Evolutionary conservation across 2,888 invertebrate species (phyloP).

Genomic region (Piscicola geometra): DNA sequence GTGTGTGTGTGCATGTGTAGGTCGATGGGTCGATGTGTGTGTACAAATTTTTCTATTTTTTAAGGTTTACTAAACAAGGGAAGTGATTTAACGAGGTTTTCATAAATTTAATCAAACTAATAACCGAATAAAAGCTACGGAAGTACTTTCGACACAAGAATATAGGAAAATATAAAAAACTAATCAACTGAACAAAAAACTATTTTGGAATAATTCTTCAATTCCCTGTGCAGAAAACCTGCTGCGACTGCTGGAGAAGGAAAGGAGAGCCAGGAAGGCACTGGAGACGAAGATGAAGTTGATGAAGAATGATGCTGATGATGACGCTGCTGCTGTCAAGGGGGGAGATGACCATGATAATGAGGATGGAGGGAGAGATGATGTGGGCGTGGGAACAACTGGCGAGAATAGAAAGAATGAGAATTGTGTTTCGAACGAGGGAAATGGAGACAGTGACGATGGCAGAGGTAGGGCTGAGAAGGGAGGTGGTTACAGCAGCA

Average conservation of each 20-base stretch:
- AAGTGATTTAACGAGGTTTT: too few species aligned
- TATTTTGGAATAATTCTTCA: background rate
- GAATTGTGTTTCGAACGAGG: background rate
- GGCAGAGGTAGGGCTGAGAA: background rate
- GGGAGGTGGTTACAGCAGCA: background rate
- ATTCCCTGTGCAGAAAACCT: slow-evolving; percentile 10
- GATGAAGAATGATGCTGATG: too few species aligned
- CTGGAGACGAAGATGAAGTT: slow-evolving; percentile 10
- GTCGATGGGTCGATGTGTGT: background rate
- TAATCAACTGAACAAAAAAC: background rate
- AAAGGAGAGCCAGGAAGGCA: slow-evolving; percentile 8
- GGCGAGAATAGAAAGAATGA: too few species aligned
- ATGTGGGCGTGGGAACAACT: too few species aligned
- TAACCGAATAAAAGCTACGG: too few species aligned
- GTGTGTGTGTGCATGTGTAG: background rate
- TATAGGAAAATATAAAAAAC: background rate
- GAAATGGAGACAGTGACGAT: background rate
- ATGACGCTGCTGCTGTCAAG: too few species aligned
- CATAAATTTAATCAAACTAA: too few species aligned
- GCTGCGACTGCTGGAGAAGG: slow-evolving; percentile 7
- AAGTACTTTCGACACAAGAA: too few species aligned
- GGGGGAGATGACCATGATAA: background rate
- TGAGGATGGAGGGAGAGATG: too few species aligned
- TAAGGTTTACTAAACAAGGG: background rate
- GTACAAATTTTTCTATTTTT: background rate